These are phyloP conservation scores for Pseudopodoces humilis DNA, from an alignment of 2,113 vertebrate genomes.

Conservation along the genomic window DNA sequence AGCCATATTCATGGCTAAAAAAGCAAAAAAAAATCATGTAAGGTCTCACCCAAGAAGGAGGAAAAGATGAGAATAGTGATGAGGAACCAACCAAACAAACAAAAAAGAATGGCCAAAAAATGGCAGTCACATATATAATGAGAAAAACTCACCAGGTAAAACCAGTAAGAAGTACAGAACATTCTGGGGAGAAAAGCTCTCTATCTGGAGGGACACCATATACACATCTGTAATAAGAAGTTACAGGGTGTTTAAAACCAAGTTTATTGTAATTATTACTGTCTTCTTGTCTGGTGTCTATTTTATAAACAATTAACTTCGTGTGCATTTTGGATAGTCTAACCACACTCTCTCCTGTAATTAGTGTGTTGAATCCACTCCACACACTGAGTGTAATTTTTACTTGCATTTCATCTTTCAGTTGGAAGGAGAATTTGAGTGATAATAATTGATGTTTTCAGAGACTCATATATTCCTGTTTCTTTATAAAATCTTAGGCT, in stretches of 20 bases:
- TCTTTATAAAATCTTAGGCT: neutral
- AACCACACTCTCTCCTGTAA: neutral
- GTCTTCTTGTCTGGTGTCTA: neutral
- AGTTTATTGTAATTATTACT: neutral
- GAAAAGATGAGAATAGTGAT: neutral
- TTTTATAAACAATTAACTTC: neutral
- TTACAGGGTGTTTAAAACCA: neutral
- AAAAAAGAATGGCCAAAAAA: neutral
- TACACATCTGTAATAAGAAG: neutral
- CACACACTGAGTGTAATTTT: neutral
- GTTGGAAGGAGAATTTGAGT: neutral
- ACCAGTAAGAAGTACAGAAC: neutral
- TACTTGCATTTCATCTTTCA: neutral
- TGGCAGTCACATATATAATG: fast-evolving
- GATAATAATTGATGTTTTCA: neutral
- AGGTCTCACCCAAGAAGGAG: neutral
- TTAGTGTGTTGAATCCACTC: neutral
- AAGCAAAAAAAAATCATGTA: neutral
- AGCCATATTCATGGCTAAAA: neutral
- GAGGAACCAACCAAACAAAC: neutral
- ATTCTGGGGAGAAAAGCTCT: neutral
- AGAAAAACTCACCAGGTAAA: neutral
- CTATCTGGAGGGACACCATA: neutral
- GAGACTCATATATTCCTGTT: fast-evolving
- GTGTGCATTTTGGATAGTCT: neutral